These are phyloP conservation scores for Calonectris borealis DNA, from an alignment of 2,113 vertebrate species.

Conservation along the genomic window DNA sequence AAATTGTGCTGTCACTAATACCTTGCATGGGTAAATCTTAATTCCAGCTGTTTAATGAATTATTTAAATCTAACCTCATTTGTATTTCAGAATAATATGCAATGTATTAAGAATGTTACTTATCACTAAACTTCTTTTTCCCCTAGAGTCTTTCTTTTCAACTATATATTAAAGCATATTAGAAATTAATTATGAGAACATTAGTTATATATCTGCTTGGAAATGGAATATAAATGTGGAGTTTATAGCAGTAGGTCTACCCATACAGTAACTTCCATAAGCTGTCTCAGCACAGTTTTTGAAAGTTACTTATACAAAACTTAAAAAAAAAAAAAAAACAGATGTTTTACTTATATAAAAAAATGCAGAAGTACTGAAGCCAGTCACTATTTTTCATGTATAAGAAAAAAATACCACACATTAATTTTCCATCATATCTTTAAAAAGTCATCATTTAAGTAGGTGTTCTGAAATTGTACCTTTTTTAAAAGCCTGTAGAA, in stretches of 20 bases:
- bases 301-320: background rate
- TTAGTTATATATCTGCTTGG: background rate
- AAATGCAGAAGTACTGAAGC: background rate
- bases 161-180: background rate
- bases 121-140: background rate
- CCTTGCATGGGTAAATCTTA: background rate
- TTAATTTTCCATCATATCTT: background rate
- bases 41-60: background rate
- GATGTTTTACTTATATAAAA: background rate
- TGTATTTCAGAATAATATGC: background rate
- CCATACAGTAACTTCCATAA: background rate
- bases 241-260: background rate
- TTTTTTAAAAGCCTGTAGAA: background rate
- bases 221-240: background rate
- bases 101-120: background rate
- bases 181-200: background rate
- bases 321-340: no score
- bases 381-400: background rate
- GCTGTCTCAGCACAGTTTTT: background rate
- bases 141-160: background rate
- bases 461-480: background rate
- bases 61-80: background rate
- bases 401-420: background rate
- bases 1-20: background rate
- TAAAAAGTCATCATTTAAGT: background rate